These are phyloP conservation scores for Oxyteleia sp. DNA, from an alignment of 2,888 invertebrate genomes.

Conservation along the genomic window DNA sequence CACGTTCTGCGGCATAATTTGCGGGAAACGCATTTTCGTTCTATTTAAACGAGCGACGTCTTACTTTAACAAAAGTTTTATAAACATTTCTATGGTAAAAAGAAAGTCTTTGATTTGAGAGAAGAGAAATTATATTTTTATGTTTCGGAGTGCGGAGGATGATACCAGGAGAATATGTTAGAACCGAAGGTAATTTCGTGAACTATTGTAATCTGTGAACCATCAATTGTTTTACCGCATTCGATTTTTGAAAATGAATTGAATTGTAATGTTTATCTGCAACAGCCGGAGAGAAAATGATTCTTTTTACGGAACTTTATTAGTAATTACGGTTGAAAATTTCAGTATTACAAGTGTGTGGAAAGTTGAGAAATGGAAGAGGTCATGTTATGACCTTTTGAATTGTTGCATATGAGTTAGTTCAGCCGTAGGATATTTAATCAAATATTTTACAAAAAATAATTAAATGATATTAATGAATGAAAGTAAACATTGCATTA, in stretches of 20 bases:
- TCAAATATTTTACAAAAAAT: no score
- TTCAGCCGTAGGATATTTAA: constrained; percentile 46
- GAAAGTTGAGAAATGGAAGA: constrained; percentile 47
- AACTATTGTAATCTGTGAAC: constrained; percentile 12
- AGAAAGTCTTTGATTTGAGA: constrained; percentile 11
- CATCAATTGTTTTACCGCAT: constrained; percentile 7
- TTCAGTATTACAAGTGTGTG: constrained; percentile 45
- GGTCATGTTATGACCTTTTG: constrained; percentile 46
- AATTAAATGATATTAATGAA: no score
- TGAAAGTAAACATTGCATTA: no score
- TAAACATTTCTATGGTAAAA: constrained; percentile 8
- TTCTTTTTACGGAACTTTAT: constrained; percentile 35
- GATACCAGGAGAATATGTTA: not conserved
- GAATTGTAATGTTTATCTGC: constrained; percentile 47
- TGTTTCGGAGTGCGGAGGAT: not conserved
- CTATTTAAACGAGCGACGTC: constrained; percentile 14
- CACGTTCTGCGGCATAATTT: constrained; percentile 10
- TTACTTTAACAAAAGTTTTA: constrained; percentile 28
- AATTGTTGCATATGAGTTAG: constrained; percentile 57
- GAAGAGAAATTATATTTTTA: constrained; percentile 18
- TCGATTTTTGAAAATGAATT: constrained; percentile 15
- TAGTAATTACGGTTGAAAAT: constrained; percentile 60
- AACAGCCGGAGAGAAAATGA: constrained; percentile 36
- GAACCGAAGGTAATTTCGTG: not conserved
- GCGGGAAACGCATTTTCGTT: constrained; percentile 25